Evolutionary conservation across 2,113 vertebrate species (phyloP), one percentile per base, ranked within the genome.

Genomic region (Macroglossus sobrinus): DNA sequence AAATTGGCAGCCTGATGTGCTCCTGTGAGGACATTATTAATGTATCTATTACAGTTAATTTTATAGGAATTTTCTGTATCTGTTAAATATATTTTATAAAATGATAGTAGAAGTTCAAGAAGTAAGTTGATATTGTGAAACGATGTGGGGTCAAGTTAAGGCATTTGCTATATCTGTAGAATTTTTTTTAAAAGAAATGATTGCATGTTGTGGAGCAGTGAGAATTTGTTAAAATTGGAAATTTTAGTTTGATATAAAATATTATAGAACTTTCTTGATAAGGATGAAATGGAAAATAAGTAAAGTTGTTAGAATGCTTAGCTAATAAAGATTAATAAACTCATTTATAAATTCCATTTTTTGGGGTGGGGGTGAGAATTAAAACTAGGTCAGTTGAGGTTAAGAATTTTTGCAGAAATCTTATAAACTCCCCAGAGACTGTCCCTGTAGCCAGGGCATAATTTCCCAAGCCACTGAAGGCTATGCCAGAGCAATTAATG

Each of bases 301-400:
- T 75, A 30, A 88, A 50, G 47, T 57, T 88, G 4, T 86, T 91
- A 82, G 53, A 69, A 47, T 92, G 69, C n/a, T 91, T 88, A 40
- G 5, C 45, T 87, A 19, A 69, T 68, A 84, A 86, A 90, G 35
- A 59, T 55, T 19, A 86, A 84, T 79, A 64, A 50, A 61, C 14
- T 61, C 7, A 26, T 68, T 79, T 26, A n/a, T 78, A 40, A 81
- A 38, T 85, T 78, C 86, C n/a, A 40, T 63, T 80, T 61, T 89
- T 53, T 9, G n/a, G 55, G 33, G 13, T 4, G 22, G 43, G 16
- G 3, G 18, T 97, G 55, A 93, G n/a, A 55, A 90, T 93, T 71
- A 84, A 94, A 95, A 95, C 26, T 66, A 71, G 90, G 75, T 84
- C 38, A 95, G 38, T 22, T 87, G 80, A 93, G 53, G 90, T 95